These are phyloP conservation scores for Sapajus apella DNA, from an alignment of 2,113 vertebrate species.

Conservation along the genomic window DNA sequence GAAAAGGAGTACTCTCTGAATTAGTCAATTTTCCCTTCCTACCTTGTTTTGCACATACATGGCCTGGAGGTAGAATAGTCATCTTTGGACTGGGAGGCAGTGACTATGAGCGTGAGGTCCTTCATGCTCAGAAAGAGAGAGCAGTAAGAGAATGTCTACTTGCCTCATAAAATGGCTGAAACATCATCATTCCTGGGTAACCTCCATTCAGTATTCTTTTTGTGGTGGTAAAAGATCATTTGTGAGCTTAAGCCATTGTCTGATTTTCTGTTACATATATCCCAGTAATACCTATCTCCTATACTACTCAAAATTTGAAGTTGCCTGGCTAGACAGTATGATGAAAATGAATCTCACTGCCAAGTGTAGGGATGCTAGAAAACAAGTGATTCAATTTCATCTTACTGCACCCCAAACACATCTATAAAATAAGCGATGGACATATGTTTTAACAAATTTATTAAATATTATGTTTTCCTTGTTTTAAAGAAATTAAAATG, in stretches of 20 bases:
- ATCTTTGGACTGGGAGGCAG: neutral
- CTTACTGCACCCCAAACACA: neutral
- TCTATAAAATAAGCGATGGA: neutral
- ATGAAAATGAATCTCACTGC: neutral
- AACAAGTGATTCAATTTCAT: neutral
- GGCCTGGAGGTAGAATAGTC: neutral
- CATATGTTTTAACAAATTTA: neutral
- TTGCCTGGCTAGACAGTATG: neutral
- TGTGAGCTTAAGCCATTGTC: neutral
- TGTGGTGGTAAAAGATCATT: neutral
- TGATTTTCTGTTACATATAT: neutral
- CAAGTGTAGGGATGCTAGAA: neutral
- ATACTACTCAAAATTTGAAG: neutral
- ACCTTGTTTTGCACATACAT: neutral
- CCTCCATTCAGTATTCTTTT: neutral
- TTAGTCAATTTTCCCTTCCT: neutral
- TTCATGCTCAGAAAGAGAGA: neutral
- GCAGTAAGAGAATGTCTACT: neutral
- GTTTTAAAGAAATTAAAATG: neutral
- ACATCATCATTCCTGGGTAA: neutral
- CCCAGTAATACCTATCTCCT: neutral
- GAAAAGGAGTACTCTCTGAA: neutral
- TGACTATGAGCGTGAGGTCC: neutral
- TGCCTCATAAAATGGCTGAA: neutral
- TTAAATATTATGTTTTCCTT: neutral